These are phyloP conservation scores for Priocnemis perturbator DNA, from an alignment of 2,888 invertebrate genomes.

Conservation along the genomic window DNA sequence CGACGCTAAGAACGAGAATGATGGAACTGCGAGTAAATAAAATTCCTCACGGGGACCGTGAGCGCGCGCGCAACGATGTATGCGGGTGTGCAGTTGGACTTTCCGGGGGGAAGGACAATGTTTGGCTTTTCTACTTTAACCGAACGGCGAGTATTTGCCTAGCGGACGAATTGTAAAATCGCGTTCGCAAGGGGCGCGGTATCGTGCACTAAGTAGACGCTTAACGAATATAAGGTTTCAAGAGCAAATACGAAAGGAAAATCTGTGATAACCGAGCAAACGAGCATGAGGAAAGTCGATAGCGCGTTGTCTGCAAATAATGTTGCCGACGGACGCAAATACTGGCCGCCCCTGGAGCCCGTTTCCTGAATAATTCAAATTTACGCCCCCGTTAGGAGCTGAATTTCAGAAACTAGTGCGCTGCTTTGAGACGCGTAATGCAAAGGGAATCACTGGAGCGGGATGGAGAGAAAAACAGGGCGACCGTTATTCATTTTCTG, in stretches of 20 bases:
- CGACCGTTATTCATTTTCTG: too few species aligned
- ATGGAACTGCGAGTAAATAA: slow-evolving; percentile 23
- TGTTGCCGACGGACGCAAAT: too few species aligned
- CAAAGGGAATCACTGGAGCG: too few species aligned
- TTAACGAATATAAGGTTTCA: too few species aligned
- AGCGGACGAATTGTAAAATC: neutral
- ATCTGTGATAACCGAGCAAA: neutral
- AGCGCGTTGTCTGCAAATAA: too few species aligned
- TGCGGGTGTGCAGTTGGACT: neutral
- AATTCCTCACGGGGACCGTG: neutral
- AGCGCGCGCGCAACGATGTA: neutral
- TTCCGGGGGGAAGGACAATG: neutral
- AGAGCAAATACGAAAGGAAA: neutral
- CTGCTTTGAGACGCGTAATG: too few species aligned
- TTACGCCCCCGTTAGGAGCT: too few species aligned
- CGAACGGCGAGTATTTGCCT: neutral
- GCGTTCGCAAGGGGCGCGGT: neutral
- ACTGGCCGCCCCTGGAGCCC: too few species aligned
- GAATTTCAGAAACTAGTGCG: too few species aligned
- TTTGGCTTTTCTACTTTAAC: neutral
- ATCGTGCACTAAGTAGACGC: neutral
- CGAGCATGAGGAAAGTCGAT: neutral
- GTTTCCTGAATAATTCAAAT: too few species aligned
- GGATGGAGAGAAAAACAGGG: too few species aligned
- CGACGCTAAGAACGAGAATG: slow-evolving; percentile 21